Evolutionary conservation across 2,113 vertebrate species (phyloP).

Genomic region (Triplophysa siluroides): DNA sequence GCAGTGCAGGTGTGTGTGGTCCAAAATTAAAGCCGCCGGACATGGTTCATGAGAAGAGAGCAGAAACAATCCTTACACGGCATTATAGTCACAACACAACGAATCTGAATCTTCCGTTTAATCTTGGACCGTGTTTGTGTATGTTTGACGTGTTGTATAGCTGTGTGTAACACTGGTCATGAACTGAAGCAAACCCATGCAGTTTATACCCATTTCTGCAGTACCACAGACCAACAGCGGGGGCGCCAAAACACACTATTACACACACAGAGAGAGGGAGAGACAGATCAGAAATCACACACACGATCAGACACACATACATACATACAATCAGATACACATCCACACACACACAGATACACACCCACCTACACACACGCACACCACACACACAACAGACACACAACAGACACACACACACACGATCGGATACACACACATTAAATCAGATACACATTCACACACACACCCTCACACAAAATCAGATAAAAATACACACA

Average conservation of each 20-base stretch:
- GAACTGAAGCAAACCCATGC: conserved; percentile 79
- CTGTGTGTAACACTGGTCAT: conserved; percentile 18
- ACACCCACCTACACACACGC: too few relatives aligned
- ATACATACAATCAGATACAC: conserved; percentile 41
- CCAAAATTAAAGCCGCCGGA: background rate
- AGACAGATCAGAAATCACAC: conserved; percentile 59
- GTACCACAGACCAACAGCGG: conserved; percentile 80
- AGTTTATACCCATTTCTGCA: conserved; percentile 78
- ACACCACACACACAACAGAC: conserved; percentile 78
- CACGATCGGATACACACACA: background rate
- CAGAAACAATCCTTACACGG: too few relatives aligned
- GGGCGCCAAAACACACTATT: conserved; percentile 77
- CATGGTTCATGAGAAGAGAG: too few relatives aligned
- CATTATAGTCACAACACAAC: too few relatives aligned
- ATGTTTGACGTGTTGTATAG: conserved; percentile 39
- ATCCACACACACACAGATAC: too few relatives aligned
- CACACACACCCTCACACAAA: too few relatives aligned
- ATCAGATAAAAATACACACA: too few relatives aligned
- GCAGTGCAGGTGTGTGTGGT: conserved; percentile 57
- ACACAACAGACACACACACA: conserved; percentile 57
- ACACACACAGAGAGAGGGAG: conserved; percentile 74
- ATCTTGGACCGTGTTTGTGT: conserved; percentile 41
- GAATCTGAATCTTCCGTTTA: background rate
- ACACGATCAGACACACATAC: background rate
- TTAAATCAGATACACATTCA: too few relatives aligned